These are phyloP conservation scores for Drosophila pseudoobscura DNA, from an alignment of 1,140 invertebrate genomes.

Conservation along the genomic window DNA sequence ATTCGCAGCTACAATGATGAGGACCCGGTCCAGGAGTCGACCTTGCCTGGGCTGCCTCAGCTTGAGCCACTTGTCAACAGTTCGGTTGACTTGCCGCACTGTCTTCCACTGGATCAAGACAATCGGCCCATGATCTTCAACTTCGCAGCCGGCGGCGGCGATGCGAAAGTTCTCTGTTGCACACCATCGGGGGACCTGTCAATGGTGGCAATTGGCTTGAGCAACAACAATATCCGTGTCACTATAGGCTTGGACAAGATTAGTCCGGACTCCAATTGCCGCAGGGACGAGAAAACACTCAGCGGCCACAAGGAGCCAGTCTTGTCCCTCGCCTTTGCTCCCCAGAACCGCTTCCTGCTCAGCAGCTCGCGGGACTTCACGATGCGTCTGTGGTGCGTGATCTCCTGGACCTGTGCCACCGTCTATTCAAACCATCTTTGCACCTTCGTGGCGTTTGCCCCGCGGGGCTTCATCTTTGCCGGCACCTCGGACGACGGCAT, in stretches of 20 bases:
- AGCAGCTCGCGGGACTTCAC: constrained; percentile 49
- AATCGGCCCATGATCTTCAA: background rate
- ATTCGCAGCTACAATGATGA: background rate
- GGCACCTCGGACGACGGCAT: constrained; percentile 51
- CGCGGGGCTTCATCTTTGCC: constrained; percentile 52
- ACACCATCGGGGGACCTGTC: too few relatives aligned
- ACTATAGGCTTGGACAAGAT: constrained; percentile 14
- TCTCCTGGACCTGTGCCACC: constrained; percentile 58
- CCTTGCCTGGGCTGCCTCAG: background rate
- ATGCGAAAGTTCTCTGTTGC: too few relatives aligned
- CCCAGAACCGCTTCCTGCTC: constrained; percentile 49
- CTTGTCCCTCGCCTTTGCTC: constrained; percentile 33
- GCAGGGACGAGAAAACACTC: constrained; percentile 37
- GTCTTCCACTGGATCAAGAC: background rate
- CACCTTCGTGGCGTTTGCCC: constrained; percentile 43
- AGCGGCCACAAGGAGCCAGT: constrained; percentile 47
- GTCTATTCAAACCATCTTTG: constrained; percentile 47
- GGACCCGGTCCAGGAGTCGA: constrained; percentile 3
- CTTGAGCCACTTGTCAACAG: constrained; percentile 27
- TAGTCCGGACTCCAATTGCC: constrained; percentile 26
- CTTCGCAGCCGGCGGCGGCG: background rate
- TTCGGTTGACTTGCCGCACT: background rate
- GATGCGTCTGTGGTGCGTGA: constrained; percentile 55
- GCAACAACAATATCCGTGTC: too few relatives aligned
- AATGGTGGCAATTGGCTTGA: too few relatives aligned